Evolutionary conservation across 2,888 invertebrate species (phyloP).

Genomic region (Hemicrepidius hirtus): DNA sequence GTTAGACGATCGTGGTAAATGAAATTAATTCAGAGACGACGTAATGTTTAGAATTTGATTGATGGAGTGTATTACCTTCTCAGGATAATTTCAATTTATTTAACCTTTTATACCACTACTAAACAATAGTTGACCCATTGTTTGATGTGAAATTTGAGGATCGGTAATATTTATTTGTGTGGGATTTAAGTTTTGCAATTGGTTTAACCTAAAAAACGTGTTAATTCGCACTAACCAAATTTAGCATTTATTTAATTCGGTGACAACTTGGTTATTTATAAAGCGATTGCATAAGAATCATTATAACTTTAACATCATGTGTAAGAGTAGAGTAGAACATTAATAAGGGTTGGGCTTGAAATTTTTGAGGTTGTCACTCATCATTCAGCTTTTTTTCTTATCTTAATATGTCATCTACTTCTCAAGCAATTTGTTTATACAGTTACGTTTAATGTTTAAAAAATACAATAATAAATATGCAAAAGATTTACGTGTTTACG

Average conservation of each 20-base stretch:
- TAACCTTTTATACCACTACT: not conserved
- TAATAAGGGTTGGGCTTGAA: slow-evolving; percentile 17
- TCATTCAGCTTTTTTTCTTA: not conserved
- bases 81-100: not conserved
- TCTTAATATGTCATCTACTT: slow-evolving; percentile 26
- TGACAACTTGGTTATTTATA: slow-evolving; percentile 26
- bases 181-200: slow-evolving; percentile 25
- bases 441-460: slow-evolving; percentile 11
- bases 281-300: slow-evolving; percentile 8
- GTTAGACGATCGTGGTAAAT: not conserved
- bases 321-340: slow-evolving; percentile 1
- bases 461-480: slow-evolving; percentile 4
- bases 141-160: not conserved
- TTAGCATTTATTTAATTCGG: slow-evolving; percentile 12
- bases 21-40: not conserved
- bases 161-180: slow-evolving; percentile 12
- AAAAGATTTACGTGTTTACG: not conserved
- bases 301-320: not conserved
- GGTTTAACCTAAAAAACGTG: slow-evolving; percentile 28
- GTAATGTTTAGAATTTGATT: slow-evolving; percentile 1
- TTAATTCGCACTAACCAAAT: slow-evolving; percentile 26
- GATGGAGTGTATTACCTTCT: not conserved
- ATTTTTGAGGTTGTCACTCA: slow-evolving; percentile 1
- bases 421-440: not conserved
- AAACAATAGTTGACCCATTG: not conserved